Percentiles rank a stretch among this genome's conserved stretches.
Evolutionary conservation across 2,888 invertebrate genomes (phyloP).

Genomic region (Harpalus rufipes): DNA sequence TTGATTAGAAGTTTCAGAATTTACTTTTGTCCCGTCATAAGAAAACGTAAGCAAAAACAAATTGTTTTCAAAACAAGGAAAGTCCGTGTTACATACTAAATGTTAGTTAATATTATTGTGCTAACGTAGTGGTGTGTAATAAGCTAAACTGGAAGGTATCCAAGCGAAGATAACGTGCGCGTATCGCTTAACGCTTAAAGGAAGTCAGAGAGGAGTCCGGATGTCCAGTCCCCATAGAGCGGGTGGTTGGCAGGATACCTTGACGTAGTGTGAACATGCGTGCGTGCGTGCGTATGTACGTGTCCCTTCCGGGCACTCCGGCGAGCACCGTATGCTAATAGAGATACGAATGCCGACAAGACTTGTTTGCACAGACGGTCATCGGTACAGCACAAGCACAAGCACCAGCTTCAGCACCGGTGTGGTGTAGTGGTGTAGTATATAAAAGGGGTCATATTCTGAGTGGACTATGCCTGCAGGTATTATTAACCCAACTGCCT

Average conservation of each 20-base stretch:
- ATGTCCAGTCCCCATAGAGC: neutral
- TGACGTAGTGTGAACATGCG: conserved; percentile 38
- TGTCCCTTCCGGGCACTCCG: neutral
- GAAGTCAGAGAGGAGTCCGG: no score
- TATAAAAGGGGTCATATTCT: conserved; percentile 72
- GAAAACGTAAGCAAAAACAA: no score
- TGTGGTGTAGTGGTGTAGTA: no score
- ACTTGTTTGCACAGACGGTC: conserved; percentile 73
- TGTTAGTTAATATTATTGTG: no score
- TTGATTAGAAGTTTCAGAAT: no score
- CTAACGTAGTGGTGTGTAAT: no score
- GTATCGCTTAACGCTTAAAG: neutral
- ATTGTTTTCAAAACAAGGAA: no score
- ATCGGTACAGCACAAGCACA: conserved; percentile 45
- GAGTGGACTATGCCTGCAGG: conserved; percentile 73
- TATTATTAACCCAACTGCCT: conserved; percentile 75
- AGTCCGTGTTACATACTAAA: no score
- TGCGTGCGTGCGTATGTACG: conserved; percentile 10
- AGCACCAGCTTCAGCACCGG: neutral
- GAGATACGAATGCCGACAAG: conserved; percentile 60
- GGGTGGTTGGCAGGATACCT: neutral
- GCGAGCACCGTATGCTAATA: conserved; percentile 59
- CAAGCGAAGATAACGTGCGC: neutral
- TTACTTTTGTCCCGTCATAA: no score
- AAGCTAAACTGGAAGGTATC: neutral